A percentile compares a stretch with the other conserved stretches of the same genome.
Conservation (phyloP, 2,888 invertebrate species). For the Enchytraeus crypticus region DNA sequence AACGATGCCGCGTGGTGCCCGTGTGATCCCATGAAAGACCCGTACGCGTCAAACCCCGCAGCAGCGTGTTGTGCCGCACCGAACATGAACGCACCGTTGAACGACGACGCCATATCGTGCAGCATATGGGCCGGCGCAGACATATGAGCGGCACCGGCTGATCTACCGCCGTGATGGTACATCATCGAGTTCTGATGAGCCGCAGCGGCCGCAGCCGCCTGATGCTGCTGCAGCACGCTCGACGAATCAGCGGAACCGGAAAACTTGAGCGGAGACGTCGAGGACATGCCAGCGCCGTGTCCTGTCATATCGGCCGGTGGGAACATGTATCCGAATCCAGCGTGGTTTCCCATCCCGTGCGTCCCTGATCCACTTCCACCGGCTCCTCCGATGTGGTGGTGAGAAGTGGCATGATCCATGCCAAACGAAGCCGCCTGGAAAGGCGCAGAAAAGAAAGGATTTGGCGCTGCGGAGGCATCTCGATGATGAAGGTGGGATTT, state of each 20-base stretch:
- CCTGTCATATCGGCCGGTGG: too few relatives aligned
- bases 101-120: constrained; percentile 11
- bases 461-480: constrained; percentile 33
- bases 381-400: constrained; percentile 33
- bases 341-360: constrained; percentile 32
- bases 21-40: not conserved
- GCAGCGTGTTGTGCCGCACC: not conserved
- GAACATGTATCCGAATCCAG: not conserved
- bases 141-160: not conserved
- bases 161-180: not conserved
- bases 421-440: constrained; percentile 39
- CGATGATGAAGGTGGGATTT: constrained; percentile 35
- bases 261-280: not conserved
- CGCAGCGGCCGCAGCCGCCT: not conserved
- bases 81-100: not conserved
- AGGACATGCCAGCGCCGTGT: constrained; percentile 23
- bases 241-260: not conserved
- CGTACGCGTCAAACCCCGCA: not conserved
- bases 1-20: not conserved
- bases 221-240: not conserved
- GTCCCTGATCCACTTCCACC: constrained; percentile 35
- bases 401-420: constrained; percentile 33
- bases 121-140: constrained; percentile 1
- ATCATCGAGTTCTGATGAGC: not conserved
- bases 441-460: constrained; percentile 35